Percentiles rank a stretch among this genome's conserved stretches.
These are phyloP conservation scores for Prionailurus viverrinus DNA, from an alignment of 2,113 vertebrate species.

Conservation along the genomic window DNA sequence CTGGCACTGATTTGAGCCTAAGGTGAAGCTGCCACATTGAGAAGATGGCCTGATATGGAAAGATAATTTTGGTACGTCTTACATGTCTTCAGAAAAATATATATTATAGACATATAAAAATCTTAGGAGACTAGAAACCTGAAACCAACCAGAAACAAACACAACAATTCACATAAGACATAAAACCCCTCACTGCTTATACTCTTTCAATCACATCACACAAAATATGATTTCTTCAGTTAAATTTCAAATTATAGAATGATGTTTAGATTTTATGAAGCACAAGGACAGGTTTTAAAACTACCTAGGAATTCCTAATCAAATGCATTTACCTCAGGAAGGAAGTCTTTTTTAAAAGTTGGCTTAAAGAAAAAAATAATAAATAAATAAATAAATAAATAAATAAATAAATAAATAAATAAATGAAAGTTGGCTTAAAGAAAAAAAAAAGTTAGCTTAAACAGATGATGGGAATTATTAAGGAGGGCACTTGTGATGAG, in stretches of 20 bases:
- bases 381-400: no score
- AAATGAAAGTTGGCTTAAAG: not conserved
- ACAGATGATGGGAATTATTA: not conserved
- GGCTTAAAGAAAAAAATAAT: not conserved
- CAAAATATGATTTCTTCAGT: slow-evolving; percentile 4
- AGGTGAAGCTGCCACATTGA: not conserved
- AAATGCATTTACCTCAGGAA: slow-evolving; percentile 31
- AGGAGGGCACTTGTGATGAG: not conserved
- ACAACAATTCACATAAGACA: not conserved
- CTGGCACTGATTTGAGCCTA: not conserved
- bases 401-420: no score
- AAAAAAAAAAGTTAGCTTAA: not conserved
- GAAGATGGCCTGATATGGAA: slow-evolving; percentile 44
- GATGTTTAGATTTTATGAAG: not conserved
- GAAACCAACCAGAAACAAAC: not conserved
- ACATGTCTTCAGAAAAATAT: slow-evolving; percentile 28
- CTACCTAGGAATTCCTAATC: slow-evolving; percentile 7
- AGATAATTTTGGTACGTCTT: not conserved
- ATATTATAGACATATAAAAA: not conserved
- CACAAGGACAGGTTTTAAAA: not conserved
- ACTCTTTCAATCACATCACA: not conserved
- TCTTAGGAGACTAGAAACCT: not conserved
- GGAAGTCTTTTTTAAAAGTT: not conserved
- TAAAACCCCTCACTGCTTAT: not conserved
- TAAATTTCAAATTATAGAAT: not conserved